Base-by-base conservation (phyloP, 2,888 invertebrate species). In the Drosophila mettleri region DNA sequence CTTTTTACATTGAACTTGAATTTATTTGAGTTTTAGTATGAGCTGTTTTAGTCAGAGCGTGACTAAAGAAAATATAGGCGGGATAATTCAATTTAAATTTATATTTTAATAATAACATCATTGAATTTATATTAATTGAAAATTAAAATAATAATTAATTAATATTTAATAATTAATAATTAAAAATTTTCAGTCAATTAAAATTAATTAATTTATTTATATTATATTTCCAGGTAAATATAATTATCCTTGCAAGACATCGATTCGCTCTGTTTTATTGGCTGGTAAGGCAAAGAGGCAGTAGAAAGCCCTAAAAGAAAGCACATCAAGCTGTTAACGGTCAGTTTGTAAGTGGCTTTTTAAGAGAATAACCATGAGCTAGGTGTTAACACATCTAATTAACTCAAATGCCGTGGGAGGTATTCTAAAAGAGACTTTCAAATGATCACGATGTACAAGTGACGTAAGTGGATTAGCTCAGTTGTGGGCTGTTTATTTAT, bases 401-500 rank as follows among this genome's bases (percentile, higher is more conserved):
- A 77, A 73, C 60, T 69, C 51, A 62, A 63, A 45, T 55, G 45
- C 41, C 52, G 64, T 57, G 66, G 63, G 59, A 60, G 63, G 53
- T 38, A 55, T 52, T 54, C 34, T n/a, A 22, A 70, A 71, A 78
- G 67, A 75, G 78, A 78, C 54, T 74, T 66, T 54, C 61, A 61
- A 71, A 75, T 76, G 66, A 65, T 62, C 65, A 55, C 63, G 43
- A 52, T 39, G 46, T 62, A 36, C 38, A 69, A 66, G 80, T 82
- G 64, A 69, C 67, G 31, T 49, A 48, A 39, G 45, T 51, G 62
- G 48, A 54, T 73, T 36, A 59, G 60, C 38, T 34, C 41, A 48
- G 65, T 51, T 75, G 46, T 29, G 59, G 67, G 43, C 61, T 70
- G 60, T 24, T 83, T 78, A 81, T 76, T 81, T 87, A 83, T 85